Base-by-base conservation (phyloP, 2,888 invertebrate genomes). In the Microctonus hyperodae region DNA sequence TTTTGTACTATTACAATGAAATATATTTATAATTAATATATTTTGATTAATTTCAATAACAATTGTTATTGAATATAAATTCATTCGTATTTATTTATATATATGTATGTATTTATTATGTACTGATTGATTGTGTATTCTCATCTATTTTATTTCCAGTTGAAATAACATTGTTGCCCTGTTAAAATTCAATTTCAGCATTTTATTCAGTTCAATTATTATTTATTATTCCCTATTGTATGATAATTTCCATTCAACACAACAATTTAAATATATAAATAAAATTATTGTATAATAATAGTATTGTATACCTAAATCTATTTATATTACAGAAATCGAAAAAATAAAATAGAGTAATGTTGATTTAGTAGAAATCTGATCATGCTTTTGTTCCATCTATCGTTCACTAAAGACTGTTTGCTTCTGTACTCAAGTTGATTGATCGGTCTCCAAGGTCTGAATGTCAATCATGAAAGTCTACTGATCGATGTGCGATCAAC, bases 321-420 rank as follows among this genome's bases (percentile, higher is more conserved):
- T 40, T n/a, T 3, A 6, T 13, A 40, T 3, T 40, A 40, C 13
- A 40, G 11, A 44, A n/a, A n/a, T 1, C 2, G 25, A 23, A 10
- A 50, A 51, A 51, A 51, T 13, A 51, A 51, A 22, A 40, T 6
- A 40, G 3, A 40, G 11, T 6, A 40, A 51, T 13, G 55, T 55
- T 33, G 31, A 55, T 16, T 7, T 6, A 5, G 31, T 9, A n/a
- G 55, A 28, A 55, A 31, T 16, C 5, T 25, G 55, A 55, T 23
- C n/a, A 23, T 55, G 55, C n/a, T 28, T n/a, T 33, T 55, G 10
- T 28, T 53, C 25, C 13, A 23, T 23, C 13, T 16, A 33, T 28
- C 55, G 55, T 55, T 28, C 55, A 31, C 16, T 55, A 31, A 55
- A 55, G 55, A 55, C 2, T 55, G 55, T 55, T 55, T 55, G 55